Percentiles rank a stretch among this genome's conserved stretches.
phyloP scores from a whole-genome alignment of 1,140 invertebrate genomes.

The Wiebesia pumilae region DNA sequence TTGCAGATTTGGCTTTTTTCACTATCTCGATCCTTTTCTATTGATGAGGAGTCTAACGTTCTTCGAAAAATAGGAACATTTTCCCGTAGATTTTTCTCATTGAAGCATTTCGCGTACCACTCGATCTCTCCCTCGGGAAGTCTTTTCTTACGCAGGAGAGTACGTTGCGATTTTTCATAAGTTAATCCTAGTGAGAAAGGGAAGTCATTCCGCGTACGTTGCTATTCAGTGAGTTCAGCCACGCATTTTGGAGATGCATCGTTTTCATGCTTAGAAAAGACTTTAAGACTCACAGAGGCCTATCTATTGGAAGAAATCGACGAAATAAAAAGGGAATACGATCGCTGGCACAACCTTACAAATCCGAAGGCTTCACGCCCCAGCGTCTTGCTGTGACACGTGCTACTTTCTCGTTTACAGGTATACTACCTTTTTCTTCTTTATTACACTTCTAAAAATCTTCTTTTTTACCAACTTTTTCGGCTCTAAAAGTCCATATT shows the following conservation, averaged over 20 bases:
- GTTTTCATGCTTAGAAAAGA: neutral
- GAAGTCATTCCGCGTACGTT: conserved; percentile 6
- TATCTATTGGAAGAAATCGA: neutral
- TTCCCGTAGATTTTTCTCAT: conserved; percentile 36
- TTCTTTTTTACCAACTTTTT: neutral
- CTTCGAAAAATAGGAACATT: conserved; percentile 47
- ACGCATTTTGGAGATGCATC: neutral
- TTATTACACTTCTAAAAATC: neutral
- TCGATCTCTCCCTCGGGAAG: neutral
- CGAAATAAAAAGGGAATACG: neutral
- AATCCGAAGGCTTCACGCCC: conserved; percentile 42
- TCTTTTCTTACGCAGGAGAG: neutral
- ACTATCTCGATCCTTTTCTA: neutral
- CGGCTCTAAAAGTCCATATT: too few species aligned
- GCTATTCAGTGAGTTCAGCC: neutral
- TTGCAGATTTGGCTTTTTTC: neutral
- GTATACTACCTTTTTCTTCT: neutral
- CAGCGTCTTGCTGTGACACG: neutral
- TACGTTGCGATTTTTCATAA: neutral
- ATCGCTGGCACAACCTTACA: neutral
- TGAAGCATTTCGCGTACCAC: neutral
- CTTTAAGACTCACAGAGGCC: neutral
- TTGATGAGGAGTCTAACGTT: neutral
- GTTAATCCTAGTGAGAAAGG: conserved; percentile 19
- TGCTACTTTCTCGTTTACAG: neutral